Percentiles rank a stretch among this genome's conserved stretches.
Conservation (phyloP, 1,140 invertebrate species). For the Pogonomyrmex californicus region DNA sequence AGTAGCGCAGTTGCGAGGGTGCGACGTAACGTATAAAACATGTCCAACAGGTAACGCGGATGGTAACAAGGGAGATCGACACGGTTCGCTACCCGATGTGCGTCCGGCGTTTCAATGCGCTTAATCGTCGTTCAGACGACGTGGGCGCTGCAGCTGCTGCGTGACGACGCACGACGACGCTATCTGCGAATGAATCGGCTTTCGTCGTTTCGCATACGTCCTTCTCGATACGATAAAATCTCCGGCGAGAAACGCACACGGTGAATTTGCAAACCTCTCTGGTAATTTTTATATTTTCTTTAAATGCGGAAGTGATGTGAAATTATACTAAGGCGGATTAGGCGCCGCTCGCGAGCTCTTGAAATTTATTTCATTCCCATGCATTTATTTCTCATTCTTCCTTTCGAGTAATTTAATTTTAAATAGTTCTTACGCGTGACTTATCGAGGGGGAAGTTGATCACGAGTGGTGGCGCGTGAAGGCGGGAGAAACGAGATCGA, state of each 20-base stretch:
- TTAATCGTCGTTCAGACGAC: conserved; percentile 27
- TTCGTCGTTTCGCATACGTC: not conserved
- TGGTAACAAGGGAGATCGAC: conserved; percentile 15
- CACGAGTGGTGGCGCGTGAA: too few relatives aligned
- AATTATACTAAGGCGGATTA: not conserved
- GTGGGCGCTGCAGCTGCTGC: not conserved
- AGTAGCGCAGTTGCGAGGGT: conserved; percentile 11
- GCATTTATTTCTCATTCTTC: not conserved
- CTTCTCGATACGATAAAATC: not conserved
- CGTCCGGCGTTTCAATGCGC: not conserved
- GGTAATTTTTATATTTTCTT: not conserved
- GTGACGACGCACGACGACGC: not conserved
- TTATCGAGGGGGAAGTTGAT: conserved; percentile 1
- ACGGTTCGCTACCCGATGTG: not conserved
- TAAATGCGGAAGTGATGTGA: not conserved
- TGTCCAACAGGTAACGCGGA: conserved; percentile 53
- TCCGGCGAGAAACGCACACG: not conserved
- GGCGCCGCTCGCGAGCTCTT: not conserved
- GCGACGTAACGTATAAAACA: not conserved
- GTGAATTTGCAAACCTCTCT: not conserved
- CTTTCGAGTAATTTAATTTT: conserved; percentile 7
- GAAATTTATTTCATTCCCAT: not conserved
- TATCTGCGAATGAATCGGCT: not conserved
- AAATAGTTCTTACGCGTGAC: not conserved
- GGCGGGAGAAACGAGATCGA: conserved; percentile 8